Evolutionary conservation across 2,113 vertebrate genomes (phyloP).

Genomic region (Anthoscopus minutus): DNA sequence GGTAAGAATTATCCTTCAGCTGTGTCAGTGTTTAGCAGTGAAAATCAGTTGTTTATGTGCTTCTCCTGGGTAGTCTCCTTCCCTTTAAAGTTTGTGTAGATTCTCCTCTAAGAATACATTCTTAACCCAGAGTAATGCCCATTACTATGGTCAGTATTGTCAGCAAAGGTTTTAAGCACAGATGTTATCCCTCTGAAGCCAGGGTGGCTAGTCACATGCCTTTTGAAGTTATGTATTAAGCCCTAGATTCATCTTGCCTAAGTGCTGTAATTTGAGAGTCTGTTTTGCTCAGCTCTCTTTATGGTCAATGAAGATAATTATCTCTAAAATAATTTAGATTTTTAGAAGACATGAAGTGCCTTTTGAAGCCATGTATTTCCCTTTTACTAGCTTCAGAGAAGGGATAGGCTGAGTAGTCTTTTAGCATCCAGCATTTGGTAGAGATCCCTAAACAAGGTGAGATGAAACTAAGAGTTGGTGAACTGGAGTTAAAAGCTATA

Average conservation of each 20-base stretch:
- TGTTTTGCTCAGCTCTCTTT: constrained; percentile 15
- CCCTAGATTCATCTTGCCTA: neutral
- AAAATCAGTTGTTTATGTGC: neutral
- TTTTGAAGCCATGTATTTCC: neutral
- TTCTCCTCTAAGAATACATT: neutral
- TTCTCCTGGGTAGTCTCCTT: neutral
- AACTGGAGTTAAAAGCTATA: neutral
- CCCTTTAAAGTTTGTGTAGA: neutral
- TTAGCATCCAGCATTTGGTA: neutral
- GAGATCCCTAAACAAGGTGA: neutral
- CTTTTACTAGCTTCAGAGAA: neutral
- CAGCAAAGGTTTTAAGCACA: neutral
- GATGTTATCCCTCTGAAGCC: neutral
- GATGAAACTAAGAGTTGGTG: neutral
- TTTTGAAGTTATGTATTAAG: constrained; percentile 12
- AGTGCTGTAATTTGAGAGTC: constrained; percentile 37
- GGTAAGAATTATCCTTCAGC: neutral
- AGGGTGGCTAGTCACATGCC: neutral
- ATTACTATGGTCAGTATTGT: neutral
- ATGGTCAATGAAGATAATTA: neutral
- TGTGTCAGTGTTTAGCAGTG: neutral
- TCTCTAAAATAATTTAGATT: constrained; percentile 2
- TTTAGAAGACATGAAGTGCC: neutral
- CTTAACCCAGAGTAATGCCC: neutral
- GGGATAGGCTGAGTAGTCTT: neutral